Percentiles rank a stretch among this genome's conserved stretches.
phyloP scores from a whole-genome alignment of 2,113 vertebrate genomes.

The Scytalopus superciliaris region DNA sequence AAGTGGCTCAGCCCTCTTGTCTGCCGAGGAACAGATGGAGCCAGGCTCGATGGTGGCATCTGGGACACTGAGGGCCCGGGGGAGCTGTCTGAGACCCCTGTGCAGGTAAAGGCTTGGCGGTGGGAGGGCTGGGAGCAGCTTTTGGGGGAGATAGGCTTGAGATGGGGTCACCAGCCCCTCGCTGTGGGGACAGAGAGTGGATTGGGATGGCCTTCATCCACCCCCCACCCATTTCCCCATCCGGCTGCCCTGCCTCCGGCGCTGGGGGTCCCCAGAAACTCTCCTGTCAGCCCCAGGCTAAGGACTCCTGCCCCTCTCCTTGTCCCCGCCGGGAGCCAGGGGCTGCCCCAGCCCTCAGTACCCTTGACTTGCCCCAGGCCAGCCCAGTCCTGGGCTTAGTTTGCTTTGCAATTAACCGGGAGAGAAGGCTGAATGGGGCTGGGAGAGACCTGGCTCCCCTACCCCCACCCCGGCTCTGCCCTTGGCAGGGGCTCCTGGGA shows the following conservation, averaged over 20 bases:
- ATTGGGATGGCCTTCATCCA: not conserved
- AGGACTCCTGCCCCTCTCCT: not conserved
- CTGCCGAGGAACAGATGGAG: constrained; percentile 11
- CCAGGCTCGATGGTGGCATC: not conserved
- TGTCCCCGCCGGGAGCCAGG: not conserved
- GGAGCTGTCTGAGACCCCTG: not conserved
- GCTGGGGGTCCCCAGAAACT: not conserved
- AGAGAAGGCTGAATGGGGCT: not conserved
- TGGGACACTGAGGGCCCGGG: not conserved
- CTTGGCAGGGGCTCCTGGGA: not conserved
- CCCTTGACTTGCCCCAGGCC: not conserved
- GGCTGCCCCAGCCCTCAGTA: not conserved
- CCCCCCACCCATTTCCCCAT: rapidly evolving
- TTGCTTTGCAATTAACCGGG: not conserved
- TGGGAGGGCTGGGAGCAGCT: not conserved
- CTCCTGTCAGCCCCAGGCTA: not conserved
- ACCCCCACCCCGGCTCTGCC: too few relatives aligned
- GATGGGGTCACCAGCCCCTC: not conserved
- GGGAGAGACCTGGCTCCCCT: not conserved
- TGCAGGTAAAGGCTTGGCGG: constrained; percentile 54
- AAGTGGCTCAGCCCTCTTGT: rapidly evolving
- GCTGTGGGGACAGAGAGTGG: not conserved
- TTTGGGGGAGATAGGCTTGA: not conserved
- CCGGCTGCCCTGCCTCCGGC: rapidly evolving
- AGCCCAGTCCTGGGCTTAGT: not conserved